Conservation (phyloP, 2,113 vertebrate genomes). For the Gambusia holbrooki region DNA sequence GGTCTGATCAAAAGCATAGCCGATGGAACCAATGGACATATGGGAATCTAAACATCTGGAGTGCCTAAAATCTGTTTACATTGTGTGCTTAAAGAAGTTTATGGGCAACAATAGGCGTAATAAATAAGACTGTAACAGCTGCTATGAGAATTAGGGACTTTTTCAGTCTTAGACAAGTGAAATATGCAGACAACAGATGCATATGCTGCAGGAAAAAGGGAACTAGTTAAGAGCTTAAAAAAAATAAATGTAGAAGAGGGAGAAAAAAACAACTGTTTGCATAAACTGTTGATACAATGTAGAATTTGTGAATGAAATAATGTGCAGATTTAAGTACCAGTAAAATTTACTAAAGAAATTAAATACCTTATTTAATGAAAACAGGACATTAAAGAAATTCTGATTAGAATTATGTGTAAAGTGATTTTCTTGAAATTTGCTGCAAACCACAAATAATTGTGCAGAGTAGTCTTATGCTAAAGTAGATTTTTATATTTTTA, state of each 20-base stretch:
- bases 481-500: not conserved
- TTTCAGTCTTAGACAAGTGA: not conserved
- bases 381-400: too few species aligned
- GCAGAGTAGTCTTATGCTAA: not conserved
- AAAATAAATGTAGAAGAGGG: too few species aligned
- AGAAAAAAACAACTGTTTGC: too few species aligned
- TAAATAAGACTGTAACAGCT: not conserved
- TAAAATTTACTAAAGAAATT: too few species aligned
- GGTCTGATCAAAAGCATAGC: not conserved
- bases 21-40: not conserved
- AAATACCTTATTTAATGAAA: too few species aligned
- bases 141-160: not conserved
- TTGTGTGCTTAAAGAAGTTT: not conserved
- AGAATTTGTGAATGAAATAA: too few species aligned
- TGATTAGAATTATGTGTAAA: too few species aligned
- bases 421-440: not conserved
- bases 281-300: too few species aligned
- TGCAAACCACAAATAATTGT: not conserved
- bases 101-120: not conserved
- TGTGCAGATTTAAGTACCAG: too few species aligned
- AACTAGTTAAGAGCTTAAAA: too few species aligned
- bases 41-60: not conserved
- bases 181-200: not conserved
- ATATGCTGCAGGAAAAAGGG: too few species aligned
- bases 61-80: not conserved